A percentile compares a stretch with the other conserved stretches of the same genome.
Conservation (phyloP, 2,888 invertebrate genomes). For the Megalurothrips usitatus region DNA sequence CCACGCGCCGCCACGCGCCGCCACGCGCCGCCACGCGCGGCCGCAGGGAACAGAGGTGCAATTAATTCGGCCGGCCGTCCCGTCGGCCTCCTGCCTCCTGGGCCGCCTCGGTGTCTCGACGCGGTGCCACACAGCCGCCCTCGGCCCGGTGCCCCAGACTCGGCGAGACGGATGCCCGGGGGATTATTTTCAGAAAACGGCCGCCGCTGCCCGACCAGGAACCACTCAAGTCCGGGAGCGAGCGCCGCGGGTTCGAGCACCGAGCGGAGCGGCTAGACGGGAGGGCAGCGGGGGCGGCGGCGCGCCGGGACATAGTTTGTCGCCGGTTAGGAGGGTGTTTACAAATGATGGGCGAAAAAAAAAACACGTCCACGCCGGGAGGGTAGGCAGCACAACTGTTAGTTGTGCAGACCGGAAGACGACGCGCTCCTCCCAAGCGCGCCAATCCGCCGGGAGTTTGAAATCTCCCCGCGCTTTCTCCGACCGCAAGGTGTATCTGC, state of each 20-base stretch:
- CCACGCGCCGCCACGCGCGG: neutral
- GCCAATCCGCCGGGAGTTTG: neutral
- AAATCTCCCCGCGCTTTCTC: neutral
- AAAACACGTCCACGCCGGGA: too few relatives aligned
- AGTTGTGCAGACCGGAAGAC: neutral
- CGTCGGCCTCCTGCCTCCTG: neutral
- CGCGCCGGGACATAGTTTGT: too few relatives aligned
- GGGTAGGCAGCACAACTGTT: too few relatives aligned
- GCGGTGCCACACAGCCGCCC: neutral
- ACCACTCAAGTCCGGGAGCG: too few relatives aligned
- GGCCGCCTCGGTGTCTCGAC: neutral
- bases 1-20: too few relatives aligned
- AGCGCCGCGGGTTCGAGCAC: too few relatives aligned
- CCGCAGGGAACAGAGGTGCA: slow-evolving; percentile 4
- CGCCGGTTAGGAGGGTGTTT: too few relatives aligned
- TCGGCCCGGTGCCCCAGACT: neutral
- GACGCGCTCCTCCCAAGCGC: neutral
- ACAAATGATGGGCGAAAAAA: too few relatives aligned
- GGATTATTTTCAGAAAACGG: neutral
- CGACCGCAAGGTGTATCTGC: neutral
- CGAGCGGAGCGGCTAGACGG: too few relatives aligned
- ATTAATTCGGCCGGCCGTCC: neutral
- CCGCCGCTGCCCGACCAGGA: neutral
- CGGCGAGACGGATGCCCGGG: neutral
- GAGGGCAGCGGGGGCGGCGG: too few relatives aligned